Evolutionary conservation across 2,113 vertebrate genomes (phyloP), one percentile per base, ranked within the genome.

Genomic region (Tetrao urogallus): DNA sequence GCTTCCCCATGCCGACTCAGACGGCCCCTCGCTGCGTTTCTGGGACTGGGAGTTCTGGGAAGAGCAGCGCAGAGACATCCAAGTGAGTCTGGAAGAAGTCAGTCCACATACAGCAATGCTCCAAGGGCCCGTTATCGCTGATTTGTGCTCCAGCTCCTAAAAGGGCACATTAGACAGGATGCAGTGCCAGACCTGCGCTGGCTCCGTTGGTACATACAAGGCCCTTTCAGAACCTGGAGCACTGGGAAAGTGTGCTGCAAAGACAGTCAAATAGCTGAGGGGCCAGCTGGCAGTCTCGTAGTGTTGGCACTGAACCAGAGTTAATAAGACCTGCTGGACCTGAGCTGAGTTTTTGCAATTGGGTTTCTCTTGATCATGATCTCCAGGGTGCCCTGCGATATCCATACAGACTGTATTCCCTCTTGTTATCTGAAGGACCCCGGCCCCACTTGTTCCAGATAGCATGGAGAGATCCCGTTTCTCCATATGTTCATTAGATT

Each of bases 301-400:
- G 40, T 18, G 10, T 40, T 92, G 93, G 90, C 92, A 85, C 45
- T 52, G 27, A 72, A 52, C 22, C 88, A 91, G 82, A 82, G 63
- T 73, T 94, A 95, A 70, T 82, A 79, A 82, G 82, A 91, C 5
- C 78, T 85, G 78, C 64, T 91, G 88, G 85, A 92, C 45, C 73
- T 73, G 50, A 88, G 36, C 52, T 7, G 71, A 79, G n/a, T 13
- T 89, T 85, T 64, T 93, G 79, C 69, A 66, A 1, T 61, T 82
- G 32, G 40, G 5, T 94, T 91, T 95, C 64, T 79, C 84, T 92
- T 92, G 28, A 73, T 88, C 64, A 8, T 4, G 45, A 82, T 88
- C 82, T 91, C 40, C 88, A 88, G 54, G 89, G 72, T 4, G 0
- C 43, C 71, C 54, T 65, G 74, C 63, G 79, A 92, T 89, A 89